A percentile compares a stretch with the other conserved stretches of the same genome.
Evolutionary conservation across 2,113 vertebrate species (phyloP).

Genomic region (Ia io): DNA sequence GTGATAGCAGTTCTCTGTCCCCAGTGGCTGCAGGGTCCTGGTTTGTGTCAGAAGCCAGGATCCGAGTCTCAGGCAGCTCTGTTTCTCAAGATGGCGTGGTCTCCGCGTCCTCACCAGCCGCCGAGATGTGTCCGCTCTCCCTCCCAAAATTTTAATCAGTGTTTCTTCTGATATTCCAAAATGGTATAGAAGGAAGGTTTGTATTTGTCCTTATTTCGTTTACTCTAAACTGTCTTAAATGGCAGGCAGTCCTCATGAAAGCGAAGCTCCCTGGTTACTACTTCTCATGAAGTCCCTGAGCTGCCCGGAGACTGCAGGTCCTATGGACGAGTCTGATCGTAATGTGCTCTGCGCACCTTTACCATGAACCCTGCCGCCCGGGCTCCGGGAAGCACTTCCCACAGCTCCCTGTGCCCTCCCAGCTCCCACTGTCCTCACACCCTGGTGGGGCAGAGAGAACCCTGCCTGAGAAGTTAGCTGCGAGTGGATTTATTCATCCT

Average conservation of each 20-base stretch:
- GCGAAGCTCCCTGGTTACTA: not conserved
- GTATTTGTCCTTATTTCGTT: not conserved
- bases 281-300: constrained; percentile 3
- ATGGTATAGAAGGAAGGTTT: not conserved
- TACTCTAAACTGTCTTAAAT: constrained; percentile 2
- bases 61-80: too few species aligned
- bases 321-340: not conserved
- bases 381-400: not conserved
- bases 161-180: not conserved
- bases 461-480: not conserved
- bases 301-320: not conserved
- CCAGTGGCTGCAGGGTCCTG: too few species aligned
- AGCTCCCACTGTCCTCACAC: fast-evolving
- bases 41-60: too few species aligned
- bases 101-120: too few species aligned
- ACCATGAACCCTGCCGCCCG: fast-evolving
- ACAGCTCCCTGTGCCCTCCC: not conserved
- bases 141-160: not conserved
- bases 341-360: not conserved
- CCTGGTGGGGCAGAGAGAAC: not conserved
- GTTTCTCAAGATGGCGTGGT: too few species aligned
- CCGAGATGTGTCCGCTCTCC: too few species aligned
- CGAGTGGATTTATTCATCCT: not conserved
- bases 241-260: not conserved
- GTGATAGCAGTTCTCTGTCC: too few species aligned